These are phyloP conservation scores for Pangasius sanitwongsei DNA, from an alignment of 2,797 vertebrate genomes.

Conservation along the genomic window DNA sequence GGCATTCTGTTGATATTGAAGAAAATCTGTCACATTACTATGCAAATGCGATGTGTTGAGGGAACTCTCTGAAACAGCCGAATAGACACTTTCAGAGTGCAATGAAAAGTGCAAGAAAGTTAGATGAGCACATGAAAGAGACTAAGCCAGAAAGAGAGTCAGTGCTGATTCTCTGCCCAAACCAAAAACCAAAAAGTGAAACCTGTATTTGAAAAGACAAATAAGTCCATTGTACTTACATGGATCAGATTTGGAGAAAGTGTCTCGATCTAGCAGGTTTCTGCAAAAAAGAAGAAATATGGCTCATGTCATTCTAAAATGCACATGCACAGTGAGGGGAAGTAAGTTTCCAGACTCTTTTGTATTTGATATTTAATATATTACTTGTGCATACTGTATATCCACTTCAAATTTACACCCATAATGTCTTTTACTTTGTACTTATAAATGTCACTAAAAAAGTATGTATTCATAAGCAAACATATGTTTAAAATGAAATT, in stretches of 20 bases:
- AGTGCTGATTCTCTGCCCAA: not conserved
- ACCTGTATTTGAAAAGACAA: not conserved
- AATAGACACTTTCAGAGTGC: conserved; percentile 66
- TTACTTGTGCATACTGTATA: not conserved
- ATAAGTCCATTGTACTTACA: conserved; percentile 76
- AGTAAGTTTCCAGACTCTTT: not conserved
- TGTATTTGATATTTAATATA: not conserved
- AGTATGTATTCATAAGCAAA: not conserved
- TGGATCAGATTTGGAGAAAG: conserved; percentile 96
- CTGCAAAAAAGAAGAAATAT: conserved; percentile 69
- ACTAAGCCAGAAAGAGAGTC: not conserved
- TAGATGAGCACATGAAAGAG: conserved; percentile 31
- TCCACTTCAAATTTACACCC: not conserved
- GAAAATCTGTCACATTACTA: conserved; percentile 74
- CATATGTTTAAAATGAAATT: not conserved
- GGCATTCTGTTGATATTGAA: conserved; percentile 65
- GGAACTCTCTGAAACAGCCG: conserved; percentile 68
- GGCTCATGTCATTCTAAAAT: not conserved
- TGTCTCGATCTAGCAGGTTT: conserved; percentile 92
- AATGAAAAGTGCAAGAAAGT: conserved; percentile 51
- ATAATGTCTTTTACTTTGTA: not conserved
- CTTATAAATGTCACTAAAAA: not conserved
- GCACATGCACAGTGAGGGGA: not conserved
- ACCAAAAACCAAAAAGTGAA: not conserved
- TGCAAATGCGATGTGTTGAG: conserved; percentile 75